A percentile compares a stretch with the other conserved stretches of the same genome.
Conservation (phyloP, 2,113 vertebrate species). For the Hemicordylus capensis region DNA sequence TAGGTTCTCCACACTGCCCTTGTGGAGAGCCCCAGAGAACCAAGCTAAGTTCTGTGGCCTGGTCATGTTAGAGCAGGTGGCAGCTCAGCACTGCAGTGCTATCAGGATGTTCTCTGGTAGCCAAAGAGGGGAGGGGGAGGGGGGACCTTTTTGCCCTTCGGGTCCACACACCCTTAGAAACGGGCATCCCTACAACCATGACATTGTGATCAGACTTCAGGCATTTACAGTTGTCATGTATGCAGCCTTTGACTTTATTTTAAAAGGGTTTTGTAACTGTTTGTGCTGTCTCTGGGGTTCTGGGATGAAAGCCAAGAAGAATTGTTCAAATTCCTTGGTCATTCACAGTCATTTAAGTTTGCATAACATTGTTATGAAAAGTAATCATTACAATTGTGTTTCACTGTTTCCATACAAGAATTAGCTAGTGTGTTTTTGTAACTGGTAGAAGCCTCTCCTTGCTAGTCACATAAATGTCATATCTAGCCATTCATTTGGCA, state of each 20-base stretch:
- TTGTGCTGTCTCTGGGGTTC: not conserved
- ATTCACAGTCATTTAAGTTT: conserved; percentile 4
- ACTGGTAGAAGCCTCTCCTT: not conserved
- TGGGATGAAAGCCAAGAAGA: conserved; percentile 15
- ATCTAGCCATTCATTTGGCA: not conserved
- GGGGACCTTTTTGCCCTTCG: not conserved
- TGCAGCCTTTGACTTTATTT: not conserved
- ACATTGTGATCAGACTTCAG: not conserved
- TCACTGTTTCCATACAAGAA: not conserved
- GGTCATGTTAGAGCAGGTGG: not conserved
- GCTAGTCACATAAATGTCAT: not conserved
- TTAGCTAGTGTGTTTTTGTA: not conserved
- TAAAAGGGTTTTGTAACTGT: not conserved
- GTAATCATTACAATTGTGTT: not conserved
- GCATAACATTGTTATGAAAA: not conserved
- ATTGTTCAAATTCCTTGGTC: not conserved
- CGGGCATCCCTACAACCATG: not conserved
- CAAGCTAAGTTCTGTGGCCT: not conserved
- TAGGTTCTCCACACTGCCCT: too few species aligned
- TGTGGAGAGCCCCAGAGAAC: not conserved
- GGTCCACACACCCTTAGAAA: not conserved
- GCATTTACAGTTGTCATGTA: not conserved
- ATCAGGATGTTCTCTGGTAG: not conserved
- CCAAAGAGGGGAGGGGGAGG: too few species aligned
- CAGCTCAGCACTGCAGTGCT: not conserved